Evolutionary conservation across 2,888 invertebrate species (phyloP).

Genomic region (Sepioteuthis lessoniana): DNA sequence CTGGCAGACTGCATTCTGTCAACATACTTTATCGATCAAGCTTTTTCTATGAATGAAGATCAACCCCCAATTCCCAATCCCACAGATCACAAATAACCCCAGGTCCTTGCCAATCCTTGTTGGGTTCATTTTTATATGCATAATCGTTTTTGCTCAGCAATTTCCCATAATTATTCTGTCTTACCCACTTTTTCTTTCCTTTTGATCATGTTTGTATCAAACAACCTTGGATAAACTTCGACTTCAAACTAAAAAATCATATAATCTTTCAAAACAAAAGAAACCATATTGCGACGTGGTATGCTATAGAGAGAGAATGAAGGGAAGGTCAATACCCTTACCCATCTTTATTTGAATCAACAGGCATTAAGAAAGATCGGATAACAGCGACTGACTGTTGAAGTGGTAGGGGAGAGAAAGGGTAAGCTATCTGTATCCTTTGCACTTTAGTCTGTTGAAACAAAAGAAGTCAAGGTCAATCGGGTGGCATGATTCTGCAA

Average conservation of each 20-base stretch:
- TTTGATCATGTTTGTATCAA: not conserved
- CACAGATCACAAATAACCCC: not conserved
- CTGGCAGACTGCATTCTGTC: not conserved
- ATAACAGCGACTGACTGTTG: too few relatives aligned
- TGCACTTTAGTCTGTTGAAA: too few relatives aligned
- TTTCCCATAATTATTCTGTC: too few relatives aligned
- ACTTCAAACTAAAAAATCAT: not conserved
- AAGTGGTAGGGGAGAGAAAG: too few relatives aligned
- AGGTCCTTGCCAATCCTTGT: not conserved
- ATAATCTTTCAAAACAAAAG: not conserved
- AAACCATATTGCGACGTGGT: too few relatives aligned
- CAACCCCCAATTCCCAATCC: not conserved
- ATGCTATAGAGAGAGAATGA: too few relatives aligned
- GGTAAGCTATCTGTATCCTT: too few relatives aligned
- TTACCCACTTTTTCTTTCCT: not conserved
- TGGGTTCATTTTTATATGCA: not conserved
- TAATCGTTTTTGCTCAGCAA: not conserved
- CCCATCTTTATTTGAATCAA: too few relatives aligned
- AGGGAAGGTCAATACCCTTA: too few relatives aligned
- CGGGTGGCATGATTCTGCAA: too few relatives aligned
- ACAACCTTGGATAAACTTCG: not conserved
- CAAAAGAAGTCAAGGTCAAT: too few relatives aligned
- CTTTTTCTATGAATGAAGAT: not conserved
- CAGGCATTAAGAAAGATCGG: too few relatives aligned
- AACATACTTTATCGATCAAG: not conserved